Evolutionary conservation across 2,797 vertebrate species (phyloP).

Genomic region (Galago senegalensis): DNA sequence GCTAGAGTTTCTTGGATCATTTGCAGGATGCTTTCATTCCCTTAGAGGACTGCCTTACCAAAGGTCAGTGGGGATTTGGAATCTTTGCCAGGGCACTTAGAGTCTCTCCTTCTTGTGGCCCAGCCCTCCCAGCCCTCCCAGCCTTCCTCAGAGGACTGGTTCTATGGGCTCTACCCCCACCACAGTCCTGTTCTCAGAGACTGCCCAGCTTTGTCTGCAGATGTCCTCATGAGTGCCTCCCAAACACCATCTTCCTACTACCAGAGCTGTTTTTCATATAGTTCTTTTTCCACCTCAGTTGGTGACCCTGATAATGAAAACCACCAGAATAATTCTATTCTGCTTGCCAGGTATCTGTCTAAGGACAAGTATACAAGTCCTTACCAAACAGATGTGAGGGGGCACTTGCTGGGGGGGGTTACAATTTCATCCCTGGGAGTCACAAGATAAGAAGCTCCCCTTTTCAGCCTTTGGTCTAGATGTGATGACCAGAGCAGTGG

Average conservation of each 20-base stretch:
- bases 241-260: neutral
- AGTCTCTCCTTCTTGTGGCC: too few relatives aligned
- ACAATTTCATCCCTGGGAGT: neutral
- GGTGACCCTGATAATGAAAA: neutral
- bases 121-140: too few relatives aligned
- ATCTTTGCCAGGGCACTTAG: neutral
- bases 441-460: neutral
- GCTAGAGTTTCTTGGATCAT: neutral
- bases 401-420: neutral
- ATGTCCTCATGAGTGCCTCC: too few relatives aligned
- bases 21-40: neutral
- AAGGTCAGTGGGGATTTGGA: neutral
- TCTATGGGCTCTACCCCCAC: too few relatives aligned
- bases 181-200: neutral
- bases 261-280: neutral
- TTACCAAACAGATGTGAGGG: neutral
- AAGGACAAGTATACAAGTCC: neutral
- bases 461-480: neutral
- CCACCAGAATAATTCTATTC: neutral
- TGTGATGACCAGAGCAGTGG: neutral
- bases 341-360: neutral
- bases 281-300: neutral
- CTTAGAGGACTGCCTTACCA: neutral
- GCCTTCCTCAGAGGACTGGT: neutral
- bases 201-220: neutral